A percentile compares a stretch with the other conserved stretches of the same genome.
phyloP scores from a whole-genome alignment of 1,140 invertebrate genomes.

The Bombus haemorrhoidalis region DNA sequence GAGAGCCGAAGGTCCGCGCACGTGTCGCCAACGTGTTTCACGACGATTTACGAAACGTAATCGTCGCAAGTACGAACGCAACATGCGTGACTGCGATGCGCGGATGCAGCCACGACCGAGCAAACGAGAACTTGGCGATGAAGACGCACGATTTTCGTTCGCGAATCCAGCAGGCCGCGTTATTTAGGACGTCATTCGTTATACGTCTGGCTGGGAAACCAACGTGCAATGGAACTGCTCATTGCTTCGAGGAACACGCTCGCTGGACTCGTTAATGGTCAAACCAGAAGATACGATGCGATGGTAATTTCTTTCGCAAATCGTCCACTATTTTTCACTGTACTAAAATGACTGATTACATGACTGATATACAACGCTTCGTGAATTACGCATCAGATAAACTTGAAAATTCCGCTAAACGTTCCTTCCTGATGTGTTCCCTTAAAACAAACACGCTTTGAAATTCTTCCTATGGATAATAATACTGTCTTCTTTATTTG shows the following conservation, averaged over 20 bases:
- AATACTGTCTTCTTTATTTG: not conserved
- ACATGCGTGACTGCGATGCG: conserved; percentile 47
- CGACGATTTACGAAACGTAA: conserved; percentile 70
- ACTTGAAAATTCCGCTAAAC: not conserved
- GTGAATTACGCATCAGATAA: conserved; percentile 7
- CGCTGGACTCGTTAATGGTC: conserved; percentile 2
- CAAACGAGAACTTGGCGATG: conserved; percentile 59
- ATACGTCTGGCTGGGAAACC: conserved; percentile 35
- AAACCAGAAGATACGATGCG: not conserved
- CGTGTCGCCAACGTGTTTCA: conserved; percentile 65
- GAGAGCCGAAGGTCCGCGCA: not conserved
- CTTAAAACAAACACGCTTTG: not conserved
- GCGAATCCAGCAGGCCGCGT: conserved; percentile 70
- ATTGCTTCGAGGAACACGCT: not conserved
- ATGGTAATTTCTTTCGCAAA: conserved; percentile 5
- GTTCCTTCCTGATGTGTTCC: not conserved
- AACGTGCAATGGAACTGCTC: conserved; percentile 12
- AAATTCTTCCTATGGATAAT: not conserved
- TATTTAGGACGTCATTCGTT: conserved; percentile 74
- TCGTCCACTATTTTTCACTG: conserved; percentile 8
- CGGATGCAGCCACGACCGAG: conserved; percentile 21
- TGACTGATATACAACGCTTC: not conserved
- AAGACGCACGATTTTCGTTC: conserved; percentile 71
- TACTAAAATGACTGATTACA: not conserved
- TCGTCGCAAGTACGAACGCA: conserved; percentile 64